Percentiles rank a stretch among this genome's conserved stretches.
Evolutionary conservation across 2,113 vertebrate species (phyloP).

Genomic region (Sigmodon hispidus): DNA sequence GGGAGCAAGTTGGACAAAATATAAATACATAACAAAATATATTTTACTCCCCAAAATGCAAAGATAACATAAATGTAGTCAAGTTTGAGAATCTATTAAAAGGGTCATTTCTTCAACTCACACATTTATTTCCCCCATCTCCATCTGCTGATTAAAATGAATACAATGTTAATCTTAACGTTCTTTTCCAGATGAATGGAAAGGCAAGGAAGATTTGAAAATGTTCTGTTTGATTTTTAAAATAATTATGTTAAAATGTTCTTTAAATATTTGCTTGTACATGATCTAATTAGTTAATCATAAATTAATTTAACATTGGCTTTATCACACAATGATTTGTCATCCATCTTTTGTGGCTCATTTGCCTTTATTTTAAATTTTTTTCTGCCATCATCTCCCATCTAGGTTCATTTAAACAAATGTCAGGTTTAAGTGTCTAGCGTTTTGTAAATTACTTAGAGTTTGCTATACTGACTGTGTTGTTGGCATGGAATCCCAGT

Average conservation of each 20-base stretch:
- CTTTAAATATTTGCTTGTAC: slow-evolving; percentile 25
- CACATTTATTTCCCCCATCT: slow-evolving; percentile 29
- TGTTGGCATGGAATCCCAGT: not conserved
- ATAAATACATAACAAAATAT: slow-evolving; percentile 22
- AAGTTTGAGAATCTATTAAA: slow-evolving; percentile 65
- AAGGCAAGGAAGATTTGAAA: not conserved
- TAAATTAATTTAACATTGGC: slow-evolving; percentile 21
- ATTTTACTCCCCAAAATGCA: slow-evolving; percentile 9
- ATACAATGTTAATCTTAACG: slow-evolving; percentile 60
- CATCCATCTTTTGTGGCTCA: not conserved
- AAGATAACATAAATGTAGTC: slow-evolving; percentile 54
- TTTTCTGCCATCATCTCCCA: not conserved
- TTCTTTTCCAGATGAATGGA: slow-evolving; percentile 26
- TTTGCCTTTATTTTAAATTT: not conserved
- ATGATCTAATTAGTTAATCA: slow-evolving; percentile 37
- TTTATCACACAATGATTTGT: not conserved
- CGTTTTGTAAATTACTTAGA: not conserved
- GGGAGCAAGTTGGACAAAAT: not conserved
- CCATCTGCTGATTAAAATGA: slow-evolving; percentile 64
- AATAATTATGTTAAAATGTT: not conserved
- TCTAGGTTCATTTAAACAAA: not conserved
- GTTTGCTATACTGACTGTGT: not conserved
- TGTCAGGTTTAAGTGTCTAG: not conserved
- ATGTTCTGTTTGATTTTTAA: slow-evolving; percentile 57
- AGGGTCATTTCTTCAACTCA: slow-evolving; percentile 65